Base-by-base conservation (phyloP, 1,140 invertebrate genomes). In the Trichonephila inaurata region DNA sequence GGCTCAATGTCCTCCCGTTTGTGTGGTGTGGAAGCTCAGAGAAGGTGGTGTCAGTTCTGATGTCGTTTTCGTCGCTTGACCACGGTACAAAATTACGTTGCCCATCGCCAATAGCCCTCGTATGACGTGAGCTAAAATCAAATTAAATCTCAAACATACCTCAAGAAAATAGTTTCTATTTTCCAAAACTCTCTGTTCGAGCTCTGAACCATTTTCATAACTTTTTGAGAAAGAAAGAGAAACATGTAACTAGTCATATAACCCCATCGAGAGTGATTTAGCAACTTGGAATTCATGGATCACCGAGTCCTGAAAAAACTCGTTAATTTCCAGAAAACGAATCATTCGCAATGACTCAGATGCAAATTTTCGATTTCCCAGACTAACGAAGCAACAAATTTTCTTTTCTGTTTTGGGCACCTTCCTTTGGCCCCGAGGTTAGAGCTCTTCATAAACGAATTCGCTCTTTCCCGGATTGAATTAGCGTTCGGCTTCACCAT, bases 351-450 rank as follows among this genome's bases (percentile, higher is more conserved):
- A 4, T 33, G 69, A 33, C 8, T 77, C 16, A 6, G 21, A 77
- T 40, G 24, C 18, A 77, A 77, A 40, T 77, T 77, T 77, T 77
- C 72, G 72, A 77, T 77, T 77, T 77, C 72, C 33, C 72, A 19
- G 28, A 18, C 16, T 77, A 33, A 77, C 72, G 72, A 77, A 33
- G 72, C 72, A 18, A 14, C 72, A 18, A 28, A 69, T 69, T 14
- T 69, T 28, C n/a, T 28, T 14, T 69, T 12, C n/a, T 28, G 16
- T 33, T 40, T 28, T 33, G 16, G 69, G 14, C 33, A 28, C 69
- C 69, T 40, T 16, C 69, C 12, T 28, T 16, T 33, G 28, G 72
- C 72, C 72, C 18, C 18, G 21, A 64, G 62, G 62, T 62, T 8
- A 18, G 18, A 28, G 33, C 24, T 77, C 14, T 18, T 77, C 72